Evolutionary conservation across 2,888 invertebrate species (phyloP).

Genomic region (Eurytoma californica): DNA sequence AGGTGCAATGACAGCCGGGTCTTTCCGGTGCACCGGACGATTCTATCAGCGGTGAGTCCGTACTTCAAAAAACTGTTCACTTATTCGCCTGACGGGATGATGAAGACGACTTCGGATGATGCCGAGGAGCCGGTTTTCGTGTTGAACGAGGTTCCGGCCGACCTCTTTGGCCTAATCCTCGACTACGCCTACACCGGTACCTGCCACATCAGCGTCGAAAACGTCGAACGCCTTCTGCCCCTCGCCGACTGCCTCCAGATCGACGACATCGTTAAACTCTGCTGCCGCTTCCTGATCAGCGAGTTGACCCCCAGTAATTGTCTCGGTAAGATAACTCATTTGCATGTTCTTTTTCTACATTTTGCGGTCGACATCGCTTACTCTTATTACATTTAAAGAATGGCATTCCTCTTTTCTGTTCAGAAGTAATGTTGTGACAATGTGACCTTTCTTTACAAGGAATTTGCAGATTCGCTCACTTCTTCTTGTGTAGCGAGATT

Average conservation of each 20-base stretch:
- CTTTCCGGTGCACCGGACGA: constrained; percentile 82
- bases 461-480: constrained; percentile 82
- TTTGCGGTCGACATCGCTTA: no score
- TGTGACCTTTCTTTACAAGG: constrained; percentile 67
- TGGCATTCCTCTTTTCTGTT: no score
- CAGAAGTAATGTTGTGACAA: no score
- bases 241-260: constrained; percentile 86
- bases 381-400: no score
- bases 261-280: constrained; percentile 82
- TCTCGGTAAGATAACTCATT: constrained; percentile 73
- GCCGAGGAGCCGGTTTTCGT: neutral
- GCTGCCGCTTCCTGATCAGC: constrained; percentile 81
- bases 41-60: constrained; percentile 84
- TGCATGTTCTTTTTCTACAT: no score
- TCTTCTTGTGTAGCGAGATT: constrained; percentile 83
- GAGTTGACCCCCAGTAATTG: constrained; percentile 83
- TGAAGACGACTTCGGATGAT: constrained; percentile 77
- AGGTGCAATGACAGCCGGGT: constrained; percentile 79
- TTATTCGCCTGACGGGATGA: no score
- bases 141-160: constrained; percentile 75
- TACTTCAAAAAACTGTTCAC: constrained; percentile 85
- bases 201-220: constrained; percentile 80
- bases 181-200: constrained; percentile 86
- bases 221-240: constrained; percentile 83
- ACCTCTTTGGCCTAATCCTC: constrained; percentile 81